A percentile compares a stretch with the other conserved stretches of the same genome.
Conservation (phyloP, 2,113 vertebrate species). For the Smithornis capensis region DNA sequence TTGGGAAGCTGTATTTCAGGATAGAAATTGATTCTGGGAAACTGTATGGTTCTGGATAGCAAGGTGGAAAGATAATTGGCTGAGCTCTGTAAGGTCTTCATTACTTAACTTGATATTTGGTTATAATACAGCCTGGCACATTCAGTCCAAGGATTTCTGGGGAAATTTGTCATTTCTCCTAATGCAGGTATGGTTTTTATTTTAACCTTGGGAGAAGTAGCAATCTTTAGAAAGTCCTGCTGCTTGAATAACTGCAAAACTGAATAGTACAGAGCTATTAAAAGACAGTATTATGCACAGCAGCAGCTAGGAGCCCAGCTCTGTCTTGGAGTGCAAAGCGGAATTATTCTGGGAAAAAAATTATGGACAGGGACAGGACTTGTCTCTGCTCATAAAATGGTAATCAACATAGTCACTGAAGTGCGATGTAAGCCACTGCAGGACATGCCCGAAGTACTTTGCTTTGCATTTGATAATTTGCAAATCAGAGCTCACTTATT, state of each 20-base stretch:
- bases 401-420: constrained; percentile 33
- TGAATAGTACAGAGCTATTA: not conserved
- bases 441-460: not conserved
- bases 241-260: not conserved
- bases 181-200: not conserved
- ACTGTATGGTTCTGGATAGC: not conserved
- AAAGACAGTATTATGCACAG: not conserved
- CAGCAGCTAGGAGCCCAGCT: not conserved
- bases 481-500: constrained; percentile 12
- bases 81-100: not conserved
- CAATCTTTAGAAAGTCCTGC: not conserved
- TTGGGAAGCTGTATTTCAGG: not conserved
- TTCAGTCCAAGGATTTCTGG: not conserved
- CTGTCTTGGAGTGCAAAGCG: not conserved
- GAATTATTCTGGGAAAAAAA: not conserved
- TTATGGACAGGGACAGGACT: not conserved
- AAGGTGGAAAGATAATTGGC: not conserved
- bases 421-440: not conserved
- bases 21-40: not conserved
- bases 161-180: not conserved
- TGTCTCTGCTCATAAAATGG: not conserved
- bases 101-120: not conserved
- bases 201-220: not conserved
- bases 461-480: constrained; percentile 16
- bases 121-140: not conserved